Evolutionary conservation across 37 sponge, comb jelly and placozoan species (phyloP).

Genomic region (Hexactinellida sp.): DNA sequence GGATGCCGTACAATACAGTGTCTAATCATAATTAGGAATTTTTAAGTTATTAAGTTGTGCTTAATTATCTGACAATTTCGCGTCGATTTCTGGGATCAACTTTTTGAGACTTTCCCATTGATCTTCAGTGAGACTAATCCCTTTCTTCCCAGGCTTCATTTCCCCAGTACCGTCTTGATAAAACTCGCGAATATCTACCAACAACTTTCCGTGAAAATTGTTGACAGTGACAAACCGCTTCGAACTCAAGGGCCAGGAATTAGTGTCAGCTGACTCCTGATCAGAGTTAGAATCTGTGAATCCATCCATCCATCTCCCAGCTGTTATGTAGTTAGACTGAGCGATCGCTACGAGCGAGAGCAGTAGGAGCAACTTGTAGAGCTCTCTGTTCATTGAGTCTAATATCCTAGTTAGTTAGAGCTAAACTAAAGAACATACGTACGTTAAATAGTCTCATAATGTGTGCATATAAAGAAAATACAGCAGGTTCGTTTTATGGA

Average conservation of each 20-base stretch:
- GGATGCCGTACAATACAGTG: too few species aligned
- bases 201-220: conserved; percentile 37
- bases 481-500: too few species aligned
- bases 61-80: too few species aligned
- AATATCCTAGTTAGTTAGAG: too few species aligned
- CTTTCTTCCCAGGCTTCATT: conserved; percentile 69
- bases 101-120: conserved; percentile 73
- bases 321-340: background rate
- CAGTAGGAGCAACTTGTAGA: background rate
- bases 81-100: conserved; percentile 45
- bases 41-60: too few species aligned
- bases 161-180: conserved; percentile 40
- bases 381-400: background rate
- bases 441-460: too few species aligned
- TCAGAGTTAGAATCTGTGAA: background rate
- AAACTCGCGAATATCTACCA: conserved; percentile 72
- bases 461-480: too few species aligned
- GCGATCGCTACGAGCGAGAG: background rate
- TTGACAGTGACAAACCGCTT: conserved; percentile 60
- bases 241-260: conserved; percentile 22
- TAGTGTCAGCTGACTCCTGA: background rate
- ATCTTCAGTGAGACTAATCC: conserved; percentile 57
- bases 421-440: background rate
- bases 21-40: too few species aligned
- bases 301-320: background rate